phyloP scores from a whole-genome alignment of 1,140 invertebrate genomes.

The Holcopasites calliopsidis region DNA sequence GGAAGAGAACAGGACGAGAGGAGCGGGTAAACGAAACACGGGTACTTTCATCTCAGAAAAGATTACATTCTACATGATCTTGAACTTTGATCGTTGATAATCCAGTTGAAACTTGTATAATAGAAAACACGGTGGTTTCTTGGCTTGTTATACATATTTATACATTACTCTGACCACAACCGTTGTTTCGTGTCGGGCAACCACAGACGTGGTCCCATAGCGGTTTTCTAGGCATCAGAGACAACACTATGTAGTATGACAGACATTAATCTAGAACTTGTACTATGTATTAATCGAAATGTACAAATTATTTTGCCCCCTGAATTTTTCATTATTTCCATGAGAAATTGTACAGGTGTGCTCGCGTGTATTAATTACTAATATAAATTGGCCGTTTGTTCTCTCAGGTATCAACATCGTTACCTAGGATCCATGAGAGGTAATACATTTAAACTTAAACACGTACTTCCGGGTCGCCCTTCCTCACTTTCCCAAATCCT shows the following conservation, averaged over 20 bases:
- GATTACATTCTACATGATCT: not conserved
- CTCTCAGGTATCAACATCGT: not conserved
- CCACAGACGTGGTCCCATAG: conserved; percentile 13
- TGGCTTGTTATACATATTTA: not conserved
- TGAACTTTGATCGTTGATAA: conserved; percentile 26
- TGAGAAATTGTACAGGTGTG: no score
- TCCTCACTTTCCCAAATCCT: no score
- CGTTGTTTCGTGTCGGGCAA: conserved; percentile 33
- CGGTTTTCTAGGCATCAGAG: conserved; percentile 1
- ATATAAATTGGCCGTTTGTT: not conserved
- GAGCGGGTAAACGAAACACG: not conserved
- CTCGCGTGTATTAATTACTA: not conserved
- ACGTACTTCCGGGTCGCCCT: no score
- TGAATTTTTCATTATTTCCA: not conserved
- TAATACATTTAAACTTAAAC: not conserved
- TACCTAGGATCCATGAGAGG: no score
- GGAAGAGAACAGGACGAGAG: not conserved
- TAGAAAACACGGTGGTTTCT: conserved; percentile 1
- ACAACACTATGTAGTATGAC: not conserved
- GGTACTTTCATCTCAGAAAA: not conserved
- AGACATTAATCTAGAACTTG: not conserved
- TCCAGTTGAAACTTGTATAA: conserved; percentile 16
- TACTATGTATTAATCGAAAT: not conserved
- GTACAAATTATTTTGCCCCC: not conserved
- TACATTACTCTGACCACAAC: conserved; percentile 23